These are phyloP conservation scores for Drosophila testacea DNA, from an alignment of 2,888 invertebrate species.

Conservation along the genomic window DNA sequence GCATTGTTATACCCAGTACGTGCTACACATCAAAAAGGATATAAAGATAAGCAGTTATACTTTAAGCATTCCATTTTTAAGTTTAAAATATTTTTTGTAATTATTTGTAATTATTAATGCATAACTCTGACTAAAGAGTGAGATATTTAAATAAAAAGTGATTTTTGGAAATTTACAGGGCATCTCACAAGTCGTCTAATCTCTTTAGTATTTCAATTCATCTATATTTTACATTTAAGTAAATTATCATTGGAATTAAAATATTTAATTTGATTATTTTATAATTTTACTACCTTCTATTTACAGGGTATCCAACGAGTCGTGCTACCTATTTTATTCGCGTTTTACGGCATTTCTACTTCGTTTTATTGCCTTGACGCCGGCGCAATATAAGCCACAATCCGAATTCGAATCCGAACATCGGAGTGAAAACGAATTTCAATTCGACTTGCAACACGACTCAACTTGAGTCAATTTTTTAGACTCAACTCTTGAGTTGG, in stretches of 20 bases:
- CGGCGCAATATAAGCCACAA: conserved; percentile 53
- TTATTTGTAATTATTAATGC: not conserved
- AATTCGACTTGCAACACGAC: conserved; percentile 14
- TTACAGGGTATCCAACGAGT: conserved; percentile 26
- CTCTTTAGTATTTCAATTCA: not conserved
- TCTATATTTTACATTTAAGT: not conserved
- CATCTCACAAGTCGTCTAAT: not conserved
- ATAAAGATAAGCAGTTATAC: not conserved
- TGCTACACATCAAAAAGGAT: not conserved
- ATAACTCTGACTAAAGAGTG: no score
- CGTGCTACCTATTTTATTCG: not conserved
- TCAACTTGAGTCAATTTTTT: conserved; percentile 12
- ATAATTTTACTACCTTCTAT: not conserved
- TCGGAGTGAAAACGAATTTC: conserved; percentile 34
- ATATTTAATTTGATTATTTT: not conserved
- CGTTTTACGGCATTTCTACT: not conserved
- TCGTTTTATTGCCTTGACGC: conserved; percentile 67
- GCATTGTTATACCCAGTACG: conserved; percentile 35
- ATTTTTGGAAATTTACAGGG: not conserved
- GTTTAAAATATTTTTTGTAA: not conserved
- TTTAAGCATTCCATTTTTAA: not conserved
- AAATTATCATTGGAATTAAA: not conserved
- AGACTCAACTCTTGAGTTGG: conserved; percentile 26
- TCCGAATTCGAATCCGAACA: not conserved
- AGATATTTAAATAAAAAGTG: no score